These are phyloP conservation scores for Andinoacara biseriatus DNA, from an alignment of 2,113 vertebrate species.

Conservation along the genomic window DNA sequence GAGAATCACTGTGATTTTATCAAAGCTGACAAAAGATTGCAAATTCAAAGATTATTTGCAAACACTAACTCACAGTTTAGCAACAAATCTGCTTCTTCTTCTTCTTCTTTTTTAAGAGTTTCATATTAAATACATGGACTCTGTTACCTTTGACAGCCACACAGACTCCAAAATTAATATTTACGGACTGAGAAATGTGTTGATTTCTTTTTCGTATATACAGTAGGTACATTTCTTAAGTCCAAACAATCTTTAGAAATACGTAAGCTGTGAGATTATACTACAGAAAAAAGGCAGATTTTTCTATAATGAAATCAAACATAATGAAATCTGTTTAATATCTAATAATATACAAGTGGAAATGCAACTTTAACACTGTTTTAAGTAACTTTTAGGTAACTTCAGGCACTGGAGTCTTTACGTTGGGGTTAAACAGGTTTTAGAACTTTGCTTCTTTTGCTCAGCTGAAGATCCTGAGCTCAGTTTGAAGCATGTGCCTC, in stretches of 20 bases:
- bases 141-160: too few relatives aligned
- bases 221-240: too few relatives aligned
- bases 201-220: too few relatives aligned
- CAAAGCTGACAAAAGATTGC: background rate
- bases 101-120: background rate
- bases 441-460: constrained; percentile 1
- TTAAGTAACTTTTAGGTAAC: too few relatives aligned
- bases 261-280: too few relatives aligned
- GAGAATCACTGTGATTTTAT: background rate
- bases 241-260: too few relatives aligned
- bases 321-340: background rate
- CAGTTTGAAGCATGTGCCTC: constrained; percentile 27
- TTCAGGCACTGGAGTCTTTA: background rate
- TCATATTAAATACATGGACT: background rate
- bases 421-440: background rate
- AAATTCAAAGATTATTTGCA: background rate
- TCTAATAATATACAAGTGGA: background rate
- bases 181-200: too few relatives aligned
- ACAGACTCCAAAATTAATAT: too few relatives aligned
- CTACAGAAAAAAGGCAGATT: too few relatives aligned
- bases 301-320: background rate
- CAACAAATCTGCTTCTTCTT: background rate
- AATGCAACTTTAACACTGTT: too few relatives aligned
- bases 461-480: background rate
- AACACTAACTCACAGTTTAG: background rate